A percentile compares a stretch with the other conserved stretches of the same genome.
Evolutionary conservation across 30 jellyfish, hydroid and myxozoan species (phyloP).

Genomic region (Mastigias papua): DNA sequence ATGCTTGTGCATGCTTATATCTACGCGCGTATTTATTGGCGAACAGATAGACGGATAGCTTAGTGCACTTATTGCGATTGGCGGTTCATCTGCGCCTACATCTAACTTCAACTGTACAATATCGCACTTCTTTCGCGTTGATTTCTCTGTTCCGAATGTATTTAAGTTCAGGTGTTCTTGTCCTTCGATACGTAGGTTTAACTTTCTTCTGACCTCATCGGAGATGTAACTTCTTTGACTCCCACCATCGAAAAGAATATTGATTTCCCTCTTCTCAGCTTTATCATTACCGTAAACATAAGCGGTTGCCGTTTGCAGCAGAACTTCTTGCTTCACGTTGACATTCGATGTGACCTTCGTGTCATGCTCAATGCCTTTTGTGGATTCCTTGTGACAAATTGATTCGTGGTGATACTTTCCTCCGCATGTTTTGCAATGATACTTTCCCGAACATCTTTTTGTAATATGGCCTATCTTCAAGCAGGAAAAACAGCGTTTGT

Average conservation of each 20-base stretch:
- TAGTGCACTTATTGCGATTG: neutral
- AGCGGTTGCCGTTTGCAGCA: neutral
- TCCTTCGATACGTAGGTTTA: neutral
- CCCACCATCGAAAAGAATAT: slow-evolving; percentile 37
- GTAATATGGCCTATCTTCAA: neutral
- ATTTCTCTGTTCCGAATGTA: slow-evolving; percentile 35
- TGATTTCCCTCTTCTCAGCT: neutral
- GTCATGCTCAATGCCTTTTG: neutral
- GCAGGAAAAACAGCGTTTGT: neutral
- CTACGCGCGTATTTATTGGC: too few species aligned
- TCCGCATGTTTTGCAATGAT: neutral
- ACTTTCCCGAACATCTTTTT: neutral
- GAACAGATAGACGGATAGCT: too few species aligned
- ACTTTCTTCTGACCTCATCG: slow-evolving; percentile 32
- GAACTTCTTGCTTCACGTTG: neutral
- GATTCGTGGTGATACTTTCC: neutral
- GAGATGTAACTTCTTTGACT: slow-evolving; percentile 42
- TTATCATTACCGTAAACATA: neutral
- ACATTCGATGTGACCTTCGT: neutral
- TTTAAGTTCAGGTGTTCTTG: slow-evolving; percentile 5
- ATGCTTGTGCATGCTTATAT: slow-evolving; percentile 6
- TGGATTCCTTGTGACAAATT: neutral
- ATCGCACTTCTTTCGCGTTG: neutral
- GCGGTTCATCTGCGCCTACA: neutral
- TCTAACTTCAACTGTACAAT: neutral